A percentile compares a stretch with the other conserved stretches of the same genome.
phyloP scores from a whole-genome alignment of 2,113 vertebrate species.

The Halichoeres trimaculatus region DNA sequence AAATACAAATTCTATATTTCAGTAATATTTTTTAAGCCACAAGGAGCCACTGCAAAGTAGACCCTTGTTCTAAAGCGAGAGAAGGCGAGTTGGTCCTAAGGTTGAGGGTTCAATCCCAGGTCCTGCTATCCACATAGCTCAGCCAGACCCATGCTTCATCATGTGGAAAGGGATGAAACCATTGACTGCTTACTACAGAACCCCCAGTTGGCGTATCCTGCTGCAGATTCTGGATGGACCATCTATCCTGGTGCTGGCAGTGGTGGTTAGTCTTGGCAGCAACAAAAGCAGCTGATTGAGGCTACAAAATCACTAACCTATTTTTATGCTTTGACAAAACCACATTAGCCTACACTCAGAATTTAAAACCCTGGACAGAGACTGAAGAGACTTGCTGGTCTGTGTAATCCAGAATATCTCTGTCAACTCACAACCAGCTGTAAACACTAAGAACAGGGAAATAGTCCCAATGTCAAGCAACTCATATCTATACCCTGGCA shows the following conservation, averaged over 20 bases:
- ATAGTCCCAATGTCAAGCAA: too few species aligned
- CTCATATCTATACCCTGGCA: not conserved
- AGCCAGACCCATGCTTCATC: too few species aligned
- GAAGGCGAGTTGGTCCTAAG: too few species aligned
- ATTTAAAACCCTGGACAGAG: conserved; percentile 4
- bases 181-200: conserved; percentile 20
- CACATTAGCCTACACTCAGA: too few species aligned
- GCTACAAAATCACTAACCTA: too few species aligned
- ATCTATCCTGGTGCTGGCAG: not conserved
- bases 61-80: too few species aligned
- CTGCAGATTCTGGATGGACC: not conserved
- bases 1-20: too few species aligned
- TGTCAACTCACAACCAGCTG: not conserved
- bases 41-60: too few species aligned
- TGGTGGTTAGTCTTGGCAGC: conserved; percentile 1
- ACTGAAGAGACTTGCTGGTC: conserved; percentile 23
- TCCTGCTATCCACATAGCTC: too few species aligned
- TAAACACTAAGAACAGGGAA: not conserved
- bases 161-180: conserved; percentile 19
- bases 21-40: too few species aligned
- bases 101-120: too few species aligned
- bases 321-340: too few species aligned
- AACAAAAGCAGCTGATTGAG: conserved; percentile 50
- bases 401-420: conserved; percentile 33
- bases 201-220: conserved; percentile 2